These are phyloP conservation scores for Schmidtea mediterranea DNA, from an alignment of 1,140 invertebrate genomes.

Conservation along the genomic window DNA sequence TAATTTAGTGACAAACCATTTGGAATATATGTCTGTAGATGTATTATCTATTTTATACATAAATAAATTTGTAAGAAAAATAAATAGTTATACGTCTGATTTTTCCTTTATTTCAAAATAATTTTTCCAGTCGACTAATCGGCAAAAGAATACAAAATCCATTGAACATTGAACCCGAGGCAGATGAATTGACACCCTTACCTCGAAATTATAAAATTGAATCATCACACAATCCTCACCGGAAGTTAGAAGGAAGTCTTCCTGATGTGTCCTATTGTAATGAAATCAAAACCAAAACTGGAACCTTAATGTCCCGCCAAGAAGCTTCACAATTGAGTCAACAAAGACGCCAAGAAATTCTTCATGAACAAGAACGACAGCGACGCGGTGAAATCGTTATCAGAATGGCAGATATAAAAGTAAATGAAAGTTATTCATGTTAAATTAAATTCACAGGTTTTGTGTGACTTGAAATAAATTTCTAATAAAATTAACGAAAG, in stretches of 20 bases:
- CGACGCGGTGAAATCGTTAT: conserved; percentile 5
- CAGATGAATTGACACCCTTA: background rate
- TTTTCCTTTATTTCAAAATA: too few relatives aligned
- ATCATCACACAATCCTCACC: background rate
- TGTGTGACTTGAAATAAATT: too few relatives aligned
- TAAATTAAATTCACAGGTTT: too few relatives aligned
- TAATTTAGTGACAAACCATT: too few relatives aligned
- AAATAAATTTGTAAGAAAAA: too few relatives aligned
- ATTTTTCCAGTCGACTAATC: too few relatives aligned
- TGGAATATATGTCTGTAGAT: too few relatives aligned
- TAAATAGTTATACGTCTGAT: too few relatives aligned
- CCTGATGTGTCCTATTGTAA: background rate
- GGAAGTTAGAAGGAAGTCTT: background rate
- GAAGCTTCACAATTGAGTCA: background rate
- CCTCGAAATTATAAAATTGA: background rate
- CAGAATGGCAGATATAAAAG: conserved; percentile 4
- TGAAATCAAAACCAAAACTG: background rate
- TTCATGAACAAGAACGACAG: background rate
- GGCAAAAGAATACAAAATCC: too few relatives aligned
- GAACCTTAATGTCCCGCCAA: background rate
- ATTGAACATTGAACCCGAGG: too few relatives aligned
- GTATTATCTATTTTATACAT: too few relatives aligned
- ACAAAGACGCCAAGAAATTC: background rate
- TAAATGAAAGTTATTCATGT: background rate
- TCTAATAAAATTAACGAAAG: too few relatives aligned